These are phyloP conservation scores for Nanorana parkeri DNA, from an alignment of 2,113 vertebrate genomes.

Conservation along the genomic window DNA sequence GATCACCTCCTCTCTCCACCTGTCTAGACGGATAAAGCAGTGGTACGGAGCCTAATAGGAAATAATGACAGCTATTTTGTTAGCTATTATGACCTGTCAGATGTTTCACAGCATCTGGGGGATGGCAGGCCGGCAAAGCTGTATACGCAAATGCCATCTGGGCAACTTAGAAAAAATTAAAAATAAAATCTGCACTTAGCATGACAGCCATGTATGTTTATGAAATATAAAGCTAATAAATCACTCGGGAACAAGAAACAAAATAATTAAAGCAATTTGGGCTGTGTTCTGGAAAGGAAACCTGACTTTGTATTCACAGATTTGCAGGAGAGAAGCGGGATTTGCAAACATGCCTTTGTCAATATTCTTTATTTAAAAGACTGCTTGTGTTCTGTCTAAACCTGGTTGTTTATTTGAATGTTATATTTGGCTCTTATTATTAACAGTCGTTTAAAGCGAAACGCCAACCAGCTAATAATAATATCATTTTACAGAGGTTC, in stretches of 20 bases:
- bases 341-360: no score
- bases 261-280: background rate
- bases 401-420: no score
- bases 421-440: no score
- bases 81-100: conserved; percentile 55
- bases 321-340: no score
- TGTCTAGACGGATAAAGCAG: conserved; percentile 54
- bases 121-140: conserved; percentile 20
- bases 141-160: conserved; percentile 35
- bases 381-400: no score
- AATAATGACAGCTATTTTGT: conserved; percentile 56
- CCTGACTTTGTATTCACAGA: no score
- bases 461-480: no score
- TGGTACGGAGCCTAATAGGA: conserved; percentile 46
- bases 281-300: background rate
- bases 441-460: no score
- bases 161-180: background rate
- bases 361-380: no score
- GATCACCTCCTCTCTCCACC: conserved; percentile 45
- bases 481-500: no score
- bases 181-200: background rate
- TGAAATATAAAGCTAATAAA: conserved; percentile 18
- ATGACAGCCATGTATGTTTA: background rate
- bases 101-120: conserved; percentile 37
- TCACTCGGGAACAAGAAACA: background rate